Evolutionary conservation across 2,888 invertebrate species (phyloP), one percentile per base, ranked within the genome.

Genomic region (Platynereis dumerilii): DNA sequence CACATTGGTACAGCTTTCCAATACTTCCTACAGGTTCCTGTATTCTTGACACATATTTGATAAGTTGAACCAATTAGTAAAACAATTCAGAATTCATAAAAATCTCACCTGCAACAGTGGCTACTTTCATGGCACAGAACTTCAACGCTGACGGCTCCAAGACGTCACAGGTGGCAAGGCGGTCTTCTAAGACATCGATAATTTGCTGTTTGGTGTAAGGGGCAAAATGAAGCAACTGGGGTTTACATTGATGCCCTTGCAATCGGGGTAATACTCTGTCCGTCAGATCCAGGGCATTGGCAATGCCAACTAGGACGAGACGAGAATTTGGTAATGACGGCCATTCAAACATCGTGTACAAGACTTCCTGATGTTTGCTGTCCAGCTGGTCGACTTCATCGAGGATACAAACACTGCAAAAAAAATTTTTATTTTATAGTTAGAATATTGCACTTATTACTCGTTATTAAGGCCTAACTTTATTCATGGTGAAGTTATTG

Each of bases 351-450:
- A 97, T 90, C 0, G 92, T 91, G 84, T 97, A 96, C 5, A 98
- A 86, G 1, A 97, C 91, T 0, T 92, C 90, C 77, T 96, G 94
- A 71, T 91, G 91, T 65, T 84, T 85, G 58, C 78, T 79, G 76
- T 92, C 91, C 45, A 99, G 84, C 81, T 97, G 95, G 83, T 99
- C 98, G 67, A 98, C 92, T 87, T 98, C 98, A 83, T 98, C 98
- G 66, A 99, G 82, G 15, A 98, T 90, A 71, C 97, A 83, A 24
- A 97, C 71, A 55, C 82, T 83, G 73, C 1, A 72, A 73, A n/a
- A 5, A 48, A 5, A 48, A n/a, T 12, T n/a, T n/a, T n/a, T n/a
- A n/a, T n/a, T n/a, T n/a, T n/a, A n/a, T n/a, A n/a, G n/a, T n/a
- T n/a, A n/a, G n/a, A n/a, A n/a, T n/a, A n/a, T n/a, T n/a, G n/a